Conservation (phyloP, 2,888 invertebrate genomes). For the Hydrotaea cyrtoneurina region DNA sequence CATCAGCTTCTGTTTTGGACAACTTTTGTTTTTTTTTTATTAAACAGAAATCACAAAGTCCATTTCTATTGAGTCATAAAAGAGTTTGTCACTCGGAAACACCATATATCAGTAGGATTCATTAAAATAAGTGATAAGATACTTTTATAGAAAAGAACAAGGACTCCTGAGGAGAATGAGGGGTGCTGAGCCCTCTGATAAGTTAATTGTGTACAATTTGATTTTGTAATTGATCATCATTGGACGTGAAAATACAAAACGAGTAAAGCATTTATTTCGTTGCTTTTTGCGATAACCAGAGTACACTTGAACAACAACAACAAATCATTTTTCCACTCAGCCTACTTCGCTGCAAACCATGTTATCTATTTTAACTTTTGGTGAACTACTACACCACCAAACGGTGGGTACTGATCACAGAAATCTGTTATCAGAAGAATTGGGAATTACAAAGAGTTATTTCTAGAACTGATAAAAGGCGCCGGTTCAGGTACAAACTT, state of each 20-base stretch:
- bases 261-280: background rate
- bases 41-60: background rate
- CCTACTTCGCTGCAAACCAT: background rate
- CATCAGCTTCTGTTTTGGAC: no score
- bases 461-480: conserved; percentile 24
- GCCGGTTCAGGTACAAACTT: background rate
- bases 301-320: background rate
- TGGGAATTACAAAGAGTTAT: background rate
- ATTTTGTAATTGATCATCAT: conserved; percentile 22
- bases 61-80: conserved; percentile 7
- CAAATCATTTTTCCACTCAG: conserved; percentile 10
- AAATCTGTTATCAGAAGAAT: background rate
- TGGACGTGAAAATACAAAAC: background rate
- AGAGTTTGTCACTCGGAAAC: background rate
- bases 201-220: background rate
- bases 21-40: no score
- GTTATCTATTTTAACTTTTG: conserved; percentile 14
- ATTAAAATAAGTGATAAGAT: conserved; percentile 6
- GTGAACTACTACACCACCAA: no score
- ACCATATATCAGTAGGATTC: background rate
- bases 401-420: background rate
- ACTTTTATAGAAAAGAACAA: background rate
- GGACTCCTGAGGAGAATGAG: background rate
- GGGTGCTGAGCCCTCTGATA: background rate
- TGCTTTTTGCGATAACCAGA: background rate